phyloP scores from a whole-genome alignment of 2,113 vertebrate species.

The Antennarius striatus region DNA sequence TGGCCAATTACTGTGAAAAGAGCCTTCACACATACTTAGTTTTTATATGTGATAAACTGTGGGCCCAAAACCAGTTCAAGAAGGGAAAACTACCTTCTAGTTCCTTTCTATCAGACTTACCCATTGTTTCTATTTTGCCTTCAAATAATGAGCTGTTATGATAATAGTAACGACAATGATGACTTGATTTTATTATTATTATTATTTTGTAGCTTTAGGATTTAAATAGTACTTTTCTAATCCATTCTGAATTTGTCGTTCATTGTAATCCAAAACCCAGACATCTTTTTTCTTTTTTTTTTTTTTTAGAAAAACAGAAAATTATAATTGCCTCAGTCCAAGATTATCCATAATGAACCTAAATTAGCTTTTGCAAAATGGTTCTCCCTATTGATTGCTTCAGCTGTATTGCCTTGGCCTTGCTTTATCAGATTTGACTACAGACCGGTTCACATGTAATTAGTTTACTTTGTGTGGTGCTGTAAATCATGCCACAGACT shows the following conservation, averaged over 20 bases:
- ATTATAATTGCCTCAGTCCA: conserved; percentile 34
- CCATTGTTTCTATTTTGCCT: neutral
- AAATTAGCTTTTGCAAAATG: conserved; percentile 47
- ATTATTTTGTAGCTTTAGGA: neutral
- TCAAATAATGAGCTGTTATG: neutral
- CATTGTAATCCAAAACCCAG: neutral
- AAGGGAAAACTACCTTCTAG: conserved; percentile 6
- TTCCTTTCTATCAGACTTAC: neutral
- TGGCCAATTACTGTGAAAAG: conserved; percentile 41
- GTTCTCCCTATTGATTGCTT: conserved; percentile 44
- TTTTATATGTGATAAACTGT: conserved; percentile 27
- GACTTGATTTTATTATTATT: too few relatives aligned
- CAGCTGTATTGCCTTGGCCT: conserved; percentile 36
- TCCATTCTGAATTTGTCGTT: neutral
- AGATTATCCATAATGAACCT: conserved; percentile 47
- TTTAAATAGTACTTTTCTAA: neutral
- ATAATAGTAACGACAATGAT: neutral
- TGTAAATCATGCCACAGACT: conserved; percentile 73
- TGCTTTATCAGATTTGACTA: conserved; percentile 63
- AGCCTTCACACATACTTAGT: conserved; percentile 31
- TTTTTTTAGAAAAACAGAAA: conserved; percentile 14
- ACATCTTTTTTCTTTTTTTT: neutral
- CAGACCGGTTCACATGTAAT: conserved; percentile 66
- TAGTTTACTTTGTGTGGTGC: conserved; percentile 62
- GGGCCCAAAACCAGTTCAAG: conserved; percentile 23